These are phyloP conservation scores for Phania funesta DNA, from an alignment of 2,888 invertebrate genomes.

Conservation along the genomic window DNA sequence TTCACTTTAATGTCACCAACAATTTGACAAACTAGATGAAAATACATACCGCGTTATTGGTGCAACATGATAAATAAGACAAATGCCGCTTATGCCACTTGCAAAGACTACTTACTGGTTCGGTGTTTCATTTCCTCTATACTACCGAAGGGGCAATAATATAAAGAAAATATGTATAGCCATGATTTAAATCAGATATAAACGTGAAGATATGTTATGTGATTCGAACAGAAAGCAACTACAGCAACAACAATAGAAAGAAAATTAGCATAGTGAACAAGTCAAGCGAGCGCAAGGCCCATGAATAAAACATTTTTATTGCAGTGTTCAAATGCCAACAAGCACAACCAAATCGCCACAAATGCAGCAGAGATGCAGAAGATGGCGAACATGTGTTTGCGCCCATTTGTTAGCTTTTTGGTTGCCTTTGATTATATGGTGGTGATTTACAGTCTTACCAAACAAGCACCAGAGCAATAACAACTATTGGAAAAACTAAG, in stretches of 20 bases:
- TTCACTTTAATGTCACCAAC: neutral
- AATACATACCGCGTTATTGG: neutral
- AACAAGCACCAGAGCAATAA: slow-evolving; percentile 8
- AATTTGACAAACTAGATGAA: neutral
- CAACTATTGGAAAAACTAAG: slow-evolving; percentile 26
- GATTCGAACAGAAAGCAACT: slow-evolving; percentile 24
- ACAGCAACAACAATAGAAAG: slow-evolving; percentile 25
- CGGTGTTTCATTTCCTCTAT: neutral
- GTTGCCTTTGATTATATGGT: slow-evolving; percentile 40
- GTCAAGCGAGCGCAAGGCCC: slow-evolving; percentile 56
- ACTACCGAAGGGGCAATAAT: neutral
- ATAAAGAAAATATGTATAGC: slow-evolving; percentile 16
- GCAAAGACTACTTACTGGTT: neutral
- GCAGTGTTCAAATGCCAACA: slow-evolving; percentile 49
- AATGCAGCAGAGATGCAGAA: slow-evolving; percentile 4
- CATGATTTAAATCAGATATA: slow-evolving; percentile 52
- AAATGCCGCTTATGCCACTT: slow-evolving; percentile 26
- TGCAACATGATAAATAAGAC: neutral
- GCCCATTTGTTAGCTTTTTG: neutral
- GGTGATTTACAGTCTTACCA: slow-evolving; percentile 61
- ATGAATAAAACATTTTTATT: slow-evolving; percentile 67
- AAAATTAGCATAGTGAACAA: slow-evolving; percentile 65
- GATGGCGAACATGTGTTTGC: slow-evolving; percentile 11
- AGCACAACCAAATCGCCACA: slow-evolving; percentile 31
- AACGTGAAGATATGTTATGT: slow-evolving; percentile 56